Conservation (phyloP, 2,113 vertebrate species). For the Brachyistius frenatus region DNA sequence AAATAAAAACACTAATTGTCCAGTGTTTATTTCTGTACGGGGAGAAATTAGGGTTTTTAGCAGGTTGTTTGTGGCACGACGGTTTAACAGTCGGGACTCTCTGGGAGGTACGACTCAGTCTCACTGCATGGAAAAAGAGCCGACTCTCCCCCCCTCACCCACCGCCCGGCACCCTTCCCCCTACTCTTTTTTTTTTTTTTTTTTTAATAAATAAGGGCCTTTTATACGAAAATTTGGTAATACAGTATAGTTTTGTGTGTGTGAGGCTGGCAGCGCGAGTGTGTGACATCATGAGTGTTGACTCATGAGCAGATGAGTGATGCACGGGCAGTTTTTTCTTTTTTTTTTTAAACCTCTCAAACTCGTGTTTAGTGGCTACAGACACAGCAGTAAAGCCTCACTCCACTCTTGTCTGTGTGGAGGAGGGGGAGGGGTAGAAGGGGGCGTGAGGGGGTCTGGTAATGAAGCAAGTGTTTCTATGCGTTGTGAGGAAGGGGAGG, state of each 20-base stretch:
- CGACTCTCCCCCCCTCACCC: conserved; percentile 40
- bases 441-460: conserved; percentile 28
- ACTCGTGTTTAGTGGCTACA: conserved; percentile 57
- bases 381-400: conserved; percentile 72
- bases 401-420: conserved; percentile 53
- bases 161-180: too few relatives aligned
- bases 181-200: conserved; percentile 5
- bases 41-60: conserved; percentile 80
- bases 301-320: conserved; percentile 86
- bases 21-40: conserved; percentile 80
- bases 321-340: conserved; percentile 78
- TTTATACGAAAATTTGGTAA: conserved; percentile 78
- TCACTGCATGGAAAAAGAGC: conserved; percentile 78
- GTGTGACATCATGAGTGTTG: conserved; percentile 86
- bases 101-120: conserved; percentile 82
- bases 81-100: conserved; percentile 66
- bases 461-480: conserved; percentile 81
- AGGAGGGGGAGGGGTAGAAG: conserved; percentile 4
- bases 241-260: conserved; percentile 76
- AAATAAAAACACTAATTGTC: conserved; percentile 81
- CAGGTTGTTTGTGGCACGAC: conserved; percentile 81
- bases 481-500: conserved; percentile 33
- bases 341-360: conserved; percentile 37
- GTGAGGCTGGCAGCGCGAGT: conserved; percentile 74
- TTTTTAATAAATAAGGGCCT: conserved; percentile 82